Percentiles rank a stretch among this genome's conserved stretches.
These are phyloP conservation scores for Eurypyga helias DNA, from an alignment of 2,113 vertebrate genomes.

Conservation along the genomic window DNA sequence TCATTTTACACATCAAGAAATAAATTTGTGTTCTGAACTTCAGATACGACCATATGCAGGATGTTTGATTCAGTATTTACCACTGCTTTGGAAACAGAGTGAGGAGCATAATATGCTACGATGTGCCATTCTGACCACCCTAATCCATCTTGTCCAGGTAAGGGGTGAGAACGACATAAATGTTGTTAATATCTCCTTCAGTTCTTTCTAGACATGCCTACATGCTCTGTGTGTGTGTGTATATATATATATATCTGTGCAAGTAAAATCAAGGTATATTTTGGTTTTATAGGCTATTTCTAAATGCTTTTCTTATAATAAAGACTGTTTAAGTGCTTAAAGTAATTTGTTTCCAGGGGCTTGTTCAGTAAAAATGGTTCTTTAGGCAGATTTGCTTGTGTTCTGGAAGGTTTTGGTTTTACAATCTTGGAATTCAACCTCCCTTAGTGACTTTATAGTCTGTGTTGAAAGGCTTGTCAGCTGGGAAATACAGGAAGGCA, in stretches of 20 bases:
- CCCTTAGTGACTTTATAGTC: not conserved
- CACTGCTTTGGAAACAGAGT: conserved; percentile 97
- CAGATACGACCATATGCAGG: conserved; percentile 92
- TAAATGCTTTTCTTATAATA: not conserved
- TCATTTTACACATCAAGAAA: not conserved
- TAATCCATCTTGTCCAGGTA: conserved; percentile 95
- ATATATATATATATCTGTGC: not conserved
- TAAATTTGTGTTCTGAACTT: not conserved
- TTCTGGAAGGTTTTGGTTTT: not conserved
- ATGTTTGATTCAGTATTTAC: conserved; percentile 95
- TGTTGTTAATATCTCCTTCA: not conserved
- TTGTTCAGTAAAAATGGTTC: not conserved
- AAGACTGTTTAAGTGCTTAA: not conserved
- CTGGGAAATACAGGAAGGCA: not conserved
- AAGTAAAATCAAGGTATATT: not conserved
- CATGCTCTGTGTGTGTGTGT: not conserved
- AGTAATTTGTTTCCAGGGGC: too few relatives aligned
- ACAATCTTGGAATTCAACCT: not conserved
- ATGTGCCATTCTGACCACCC: conserved; percentile 95
- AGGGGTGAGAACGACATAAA: not conserved
- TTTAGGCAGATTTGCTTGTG: not conserved
- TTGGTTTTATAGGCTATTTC: not conserved
- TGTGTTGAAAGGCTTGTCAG: not conserved
- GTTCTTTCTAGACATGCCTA: not conserved
- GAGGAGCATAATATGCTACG: conserved; percentile 99